Conservation (phyloP, 2,888 invertebrate species). For the Pterobdella sp. region DNA sequence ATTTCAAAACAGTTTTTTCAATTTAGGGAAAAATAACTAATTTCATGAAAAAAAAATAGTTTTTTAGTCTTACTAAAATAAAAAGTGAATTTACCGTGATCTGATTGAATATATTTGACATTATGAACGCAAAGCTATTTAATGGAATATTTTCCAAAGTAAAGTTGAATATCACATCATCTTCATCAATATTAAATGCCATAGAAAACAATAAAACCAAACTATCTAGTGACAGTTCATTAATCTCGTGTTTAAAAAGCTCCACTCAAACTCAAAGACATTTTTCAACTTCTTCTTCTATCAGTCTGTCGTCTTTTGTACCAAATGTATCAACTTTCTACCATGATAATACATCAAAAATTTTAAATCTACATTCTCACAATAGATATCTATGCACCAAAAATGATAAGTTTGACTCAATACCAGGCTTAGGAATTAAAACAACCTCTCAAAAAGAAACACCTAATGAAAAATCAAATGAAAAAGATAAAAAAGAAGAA, state of each 20-base stretch:
- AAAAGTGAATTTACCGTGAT: slow-evolving; percentile 10
- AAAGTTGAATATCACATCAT: background rate
- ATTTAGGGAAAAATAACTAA: too few relatives aligned
- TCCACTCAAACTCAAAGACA: background rate
- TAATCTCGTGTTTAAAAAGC: background rate
- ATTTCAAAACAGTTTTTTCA: too few relatives aligned
- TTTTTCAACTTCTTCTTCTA: background rate
- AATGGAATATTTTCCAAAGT: background rate
- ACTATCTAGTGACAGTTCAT: background rate
- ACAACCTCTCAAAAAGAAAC: background rate
- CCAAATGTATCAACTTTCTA: background rate
- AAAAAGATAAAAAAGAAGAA: background rate
- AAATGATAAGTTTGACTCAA: background rate
- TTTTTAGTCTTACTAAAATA: background rate
- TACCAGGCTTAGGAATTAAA: background rate
- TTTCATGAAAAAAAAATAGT: too few relatives aligned
- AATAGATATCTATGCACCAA: background rate
- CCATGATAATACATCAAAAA: background rate
- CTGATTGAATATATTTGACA: background rate
- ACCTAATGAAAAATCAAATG: background rate
- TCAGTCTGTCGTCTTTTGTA: background rate
- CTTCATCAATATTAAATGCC: background rate
- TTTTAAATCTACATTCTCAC: background rate
- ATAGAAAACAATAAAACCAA: background rate
- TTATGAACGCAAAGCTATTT: background rate